phyloP scores from a whole-genome alignment of 2,113 vertebrate species.

The Ageneiosus marmoratus region DNA sequence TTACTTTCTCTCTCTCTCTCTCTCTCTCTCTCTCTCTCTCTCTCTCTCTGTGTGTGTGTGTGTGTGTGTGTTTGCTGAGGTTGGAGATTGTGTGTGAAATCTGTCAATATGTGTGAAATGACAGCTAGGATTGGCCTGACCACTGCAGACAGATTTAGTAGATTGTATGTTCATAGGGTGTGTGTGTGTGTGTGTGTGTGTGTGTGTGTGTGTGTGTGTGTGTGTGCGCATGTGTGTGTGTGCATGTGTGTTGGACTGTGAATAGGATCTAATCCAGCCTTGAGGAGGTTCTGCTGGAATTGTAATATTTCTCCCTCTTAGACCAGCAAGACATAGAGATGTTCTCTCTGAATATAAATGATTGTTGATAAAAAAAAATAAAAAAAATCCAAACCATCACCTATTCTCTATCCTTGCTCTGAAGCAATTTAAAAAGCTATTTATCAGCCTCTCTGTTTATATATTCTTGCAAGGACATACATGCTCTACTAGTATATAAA shows the following conservation, averaged over 20 bases:
- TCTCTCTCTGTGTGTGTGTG: too few species aligned
- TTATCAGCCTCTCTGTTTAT: not conserved
- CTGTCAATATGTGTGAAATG: conserved; percentile 50
- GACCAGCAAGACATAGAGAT: not conserved
- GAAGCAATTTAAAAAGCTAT: not conserved
- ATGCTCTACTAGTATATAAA: conserved; percentile 10
- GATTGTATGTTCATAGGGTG: conserved; percentile 25
- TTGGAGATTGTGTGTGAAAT: conserved; percentile 49
- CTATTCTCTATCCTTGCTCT: not conserved
- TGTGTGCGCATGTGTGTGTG: conserved; percentile 1
- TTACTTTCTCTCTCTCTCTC: not conserved
- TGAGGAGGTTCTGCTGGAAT: conserved; percentile 26
- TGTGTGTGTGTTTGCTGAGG: conserved; percentile 32
- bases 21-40: too few species aligned
- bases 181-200: conserved; percentile 20
- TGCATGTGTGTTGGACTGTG: not conserved
- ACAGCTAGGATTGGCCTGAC: conserved; percentile 34
- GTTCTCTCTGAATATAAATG: conserved; percentile 24
- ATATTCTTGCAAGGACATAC: not conserved
- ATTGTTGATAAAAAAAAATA: not conserved
- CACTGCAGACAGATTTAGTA: conserved; percentile 38
- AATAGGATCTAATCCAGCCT: conserved; percentile 25
- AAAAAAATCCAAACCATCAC: not conserved
- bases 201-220: conserved; percentile 15
- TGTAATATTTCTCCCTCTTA: conserved; percentile 35